A percentile compares a stretch with the other conserved stretches of the same genome.
Evolutionary conservation across 35 echinoderm and acorn worm genomes (phyloP).

Genomic region (Chiridota heheva): DNA sequence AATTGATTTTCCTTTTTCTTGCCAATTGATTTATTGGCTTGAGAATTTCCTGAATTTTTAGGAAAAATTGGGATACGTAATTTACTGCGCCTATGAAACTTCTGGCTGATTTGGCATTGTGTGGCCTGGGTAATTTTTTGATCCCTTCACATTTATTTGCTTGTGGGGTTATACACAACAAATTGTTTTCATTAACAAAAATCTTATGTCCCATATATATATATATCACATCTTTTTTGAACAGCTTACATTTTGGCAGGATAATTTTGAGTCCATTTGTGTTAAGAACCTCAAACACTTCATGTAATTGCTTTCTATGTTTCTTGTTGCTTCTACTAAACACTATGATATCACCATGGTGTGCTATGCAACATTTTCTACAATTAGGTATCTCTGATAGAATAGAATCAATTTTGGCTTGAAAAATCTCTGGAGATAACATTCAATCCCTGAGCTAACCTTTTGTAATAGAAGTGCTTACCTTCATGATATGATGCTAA

Average conservation of each 20-base stretch:
- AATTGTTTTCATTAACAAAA: not conserved
- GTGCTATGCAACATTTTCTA: too few species aligned
- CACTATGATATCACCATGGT: too few species aligned
- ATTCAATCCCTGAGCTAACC: not conserved
- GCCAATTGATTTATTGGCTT: not conserved
- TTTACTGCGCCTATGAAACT: not conserved
- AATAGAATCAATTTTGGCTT: too few species aligned
- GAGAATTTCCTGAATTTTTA: not conserved
- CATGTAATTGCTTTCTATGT: too few species aligned
- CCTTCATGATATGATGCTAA: not conserved
- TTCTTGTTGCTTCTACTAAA: too few species aligned
- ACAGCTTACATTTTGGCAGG: not conserved
- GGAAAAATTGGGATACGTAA: not conserved
- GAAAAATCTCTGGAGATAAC: too few species aligned
- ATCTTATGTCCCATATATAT: not conserved
- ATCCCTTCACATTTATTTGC: not conserved
- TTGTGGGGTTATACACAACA: not conserved
- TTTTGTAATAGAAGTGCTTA: not conserved
- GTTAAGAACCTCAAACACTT: not conserved
- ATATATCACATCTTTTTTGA: not conserved
- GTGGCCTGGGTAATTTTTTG: not conserved
- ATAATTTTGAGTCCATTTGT: not conserved
- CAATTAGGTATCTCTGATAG: too few species aligned
- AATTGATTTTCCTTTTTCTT: too few species aligned
- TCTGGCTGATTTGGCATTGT: slow-evolving; percentile 2